These are phyloP conservation scores for Drosophila putrida DNA, from an alignment of 2,888 invertebrate genomes.

Conservation along the genomic window DNA sequence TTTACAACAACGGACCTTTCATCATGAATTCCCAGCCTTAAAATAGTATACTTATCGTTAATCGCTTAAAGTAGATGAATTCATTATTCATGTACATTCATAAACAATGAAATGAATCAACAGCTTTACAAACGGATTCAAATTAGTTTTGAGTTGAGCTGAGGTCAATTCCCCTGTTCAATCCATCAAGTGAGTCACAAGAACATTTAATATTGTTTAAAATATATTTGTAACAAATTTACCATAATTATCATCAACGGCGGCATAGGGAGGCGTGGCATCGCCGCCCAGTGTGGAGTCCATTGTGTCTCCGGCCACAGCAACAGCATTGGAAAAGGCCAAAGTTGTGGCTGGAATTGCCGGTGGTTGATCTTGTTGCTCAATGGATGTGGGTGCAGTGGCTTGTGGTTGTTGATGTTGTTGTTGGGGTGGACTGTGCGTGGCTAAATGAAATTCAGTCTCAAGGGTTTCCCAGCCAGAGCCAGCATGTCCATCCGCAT, in stretches of 20 bases:
- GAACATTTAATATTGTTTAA: neutral
- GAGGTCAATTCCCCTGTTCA: neutral
- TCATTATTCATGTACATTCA: slow-evolving; percentile 2
- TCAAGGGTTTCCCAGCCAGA: slow-evolving; percentile 74
- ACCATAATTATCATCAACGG: slow-evolving; percentile 82
- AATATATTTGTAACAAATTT: slow-evolving; percentile 52
- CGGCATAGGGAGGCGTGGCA: slow-evolving; percentile 81
- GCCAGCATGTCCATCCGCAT: slow-evolving; percentile 39
- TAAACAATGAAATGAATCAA: slow-evolving; percentile 14
- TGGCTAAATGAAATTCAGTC: slow-evolving; percentile 69
- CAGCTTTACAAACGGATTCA: neutral
- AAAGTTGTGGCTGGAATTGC: slow-evolving; percentile 80
- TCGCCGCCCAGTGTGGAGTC: slow-evolving; percentile 56
- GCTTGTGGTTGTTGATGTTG: slow-evolving; percentile 31
- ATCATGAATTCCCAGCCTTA: neutral
- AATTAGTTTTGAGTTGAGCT: neutral
- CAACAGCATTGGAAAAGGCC: slow-evolving; percentile 75
- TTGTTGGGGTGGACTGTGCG: slow-evolving; percentile 36
- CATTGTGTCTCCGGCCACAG: slow-evolving; percentile 63
- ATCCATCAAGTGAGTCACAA: slow-evolving; percentile 1
- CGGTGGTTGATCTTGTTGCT: slow-evolving; percentile 82
- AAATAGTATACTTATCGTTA: neutral
- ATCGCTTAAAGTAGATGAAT: neutral
- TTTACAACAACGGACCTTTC: neutral
- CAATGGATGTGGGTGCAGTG: slow-evolving; percentile 78